A percentile compares a stretch with the other conserved stretches of the same genome.
Evolutionary conservation across 2,113 vertebrate genomes (phyloP).

Genomic region (Sinocyclocheilus anophthalmus): DNA sequence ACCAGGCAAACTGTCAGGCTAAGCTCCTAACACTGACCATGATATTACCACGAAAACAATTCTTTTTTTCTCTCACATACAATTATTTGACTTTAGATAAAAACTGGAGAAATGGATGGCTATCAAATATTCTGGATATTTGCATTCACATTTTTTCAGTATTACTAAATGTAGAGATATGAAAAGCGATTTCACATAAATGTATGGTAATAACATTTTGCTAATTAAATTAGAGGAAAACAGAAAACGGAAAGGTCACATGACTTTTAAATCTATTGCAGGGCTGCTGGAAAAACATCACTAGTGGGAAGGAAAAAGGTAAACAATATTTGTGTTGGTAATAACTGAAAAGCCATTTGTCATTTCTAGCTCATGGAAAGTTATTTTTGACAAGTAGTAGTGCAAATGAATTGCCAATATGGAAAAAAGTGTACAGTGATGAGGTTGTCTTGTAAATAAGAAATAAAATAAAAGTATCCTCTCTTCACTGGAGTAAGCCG

Average conservation of each 20-base stretch:
- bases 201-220: neutral
- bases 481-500: neutral
- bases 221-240: neutral
- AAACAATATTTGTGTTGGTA: neutral
- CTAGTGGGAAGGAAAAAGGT: constrained; percentile 6
- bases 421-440: neutral
- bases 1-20: no score
- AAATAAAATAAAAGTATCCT: constrained; percentile 21
- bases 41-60: no score
- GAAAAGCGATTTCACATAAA: neutral
- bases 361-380: neutral
- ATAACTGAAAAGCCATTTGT: neutral
- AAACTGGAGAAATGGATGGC: neutral
- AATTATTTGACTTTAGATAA: neutral
- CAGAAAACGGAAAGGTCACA: neutral
- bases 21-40: no score
- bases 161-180: neutral
- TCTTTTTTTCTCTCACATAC: no score
- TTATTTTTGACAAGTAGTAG: neutral
- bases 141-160: neutral
- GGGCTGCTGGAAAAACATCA: neutral
- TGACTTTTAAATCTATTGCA: neutral
- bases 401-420: neutral
- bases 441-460: neutral
- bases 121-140: neutral